Evolutionary conservation across 2,113 vertebrate genomes (phyloP).

Genomic region (Globicephala melas): DNA sequence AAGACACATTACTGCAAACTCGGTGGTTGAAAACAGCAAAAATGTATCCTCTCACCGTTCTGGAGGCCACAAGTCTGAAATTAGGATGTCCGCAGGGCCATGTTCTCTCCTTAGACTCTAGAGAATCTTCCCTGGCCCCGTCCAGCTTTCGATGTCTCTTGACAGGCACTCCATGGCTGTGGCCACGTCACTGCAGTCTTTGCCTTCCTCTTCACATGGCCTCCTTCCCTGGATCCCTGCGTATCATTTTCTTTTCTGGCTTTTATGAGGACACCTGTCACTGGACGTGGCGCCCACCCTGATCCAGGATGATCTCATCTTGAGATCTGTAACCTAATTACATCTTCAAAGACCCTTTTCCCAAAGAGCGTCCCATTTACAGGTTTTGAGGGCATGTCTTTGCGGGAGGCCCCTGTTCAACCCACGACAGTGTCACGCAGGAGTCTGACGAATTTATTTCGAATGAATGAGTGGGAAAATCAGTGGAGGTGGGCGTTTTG

Average conservation of each 20-base stretch:
- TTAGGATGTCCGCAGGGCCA: neutral
- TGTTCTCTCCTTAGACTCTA: neutral
- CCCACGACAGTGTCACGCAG: fast-evolving
- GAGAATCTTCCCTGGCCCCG: fast-evolving
- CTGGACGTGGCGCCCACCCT: neutral
- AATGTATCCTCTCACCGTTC: neutral
- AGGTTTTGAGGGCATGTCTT: neutral
- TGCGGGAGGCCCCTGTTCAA: neutral
- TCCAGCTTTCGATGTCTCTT: neutral
- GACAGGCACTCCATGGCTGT: neutral
- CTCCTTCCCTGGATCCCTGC: neutral
- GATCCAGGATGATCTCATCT: neutral
- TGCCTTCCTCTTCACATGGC: neutral
- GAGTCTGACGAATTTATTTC: neutral
- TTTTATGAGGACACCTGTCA: neutral
- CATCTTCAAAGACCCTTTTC: neutral
- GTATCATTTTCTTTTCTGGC: neutral
- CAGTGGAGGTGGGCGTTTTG: neutral
- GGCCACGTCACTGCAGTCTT: neutral
- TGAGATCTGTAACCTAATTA: neutral
- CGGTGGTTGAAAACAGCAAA: neutral
- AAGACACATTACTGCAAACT: neutral
- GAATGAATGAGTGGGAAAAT: neutral
- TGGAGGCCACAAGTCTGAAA: neutral
- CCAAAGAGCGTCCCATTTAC: neutral